Evolutionary conservation across 2,797 vertebrate genomes (phyloP).

Genomic region (Percopsis omiscomaycus): DNA sequence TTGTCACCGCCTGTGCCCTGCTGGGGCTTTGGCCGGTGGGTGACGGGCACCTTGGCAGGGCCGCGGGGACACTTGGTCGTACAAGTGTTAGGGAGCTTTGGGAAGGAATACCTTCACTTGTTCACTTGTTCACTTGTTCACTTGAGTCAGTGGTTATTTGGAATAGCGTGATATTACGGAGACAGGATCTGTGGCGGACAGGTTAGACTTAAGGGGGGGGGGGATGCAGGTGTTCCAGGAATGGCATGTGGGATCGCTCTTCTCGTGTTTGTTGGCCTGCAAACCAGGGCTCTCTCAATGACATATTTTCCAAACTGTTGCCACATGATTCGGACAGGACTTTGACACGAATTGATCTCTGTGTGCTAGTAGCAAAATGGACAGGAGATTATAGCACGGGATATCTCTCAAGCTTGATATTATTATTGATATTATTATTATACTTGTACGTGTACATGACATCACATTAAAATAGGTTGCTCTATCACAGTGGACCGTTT

Average conservation of each 20-base stretch:
- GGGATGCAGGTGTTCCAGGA: not conserved
- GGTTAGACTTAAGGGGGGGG: not conserved
- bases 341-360: not conserved
- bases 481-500: conserved; percentile 35
- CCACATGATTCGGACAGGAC: not conserved
- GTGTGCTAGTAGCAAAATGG: too few relatives aligned
- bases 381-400: too few relatives aligned
- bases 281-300: not conserved
- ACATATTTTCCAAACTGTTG: not conserved
- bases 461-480: conserved; percentile 31
- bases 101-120: conserved; percentile 24
- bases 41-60: not conserved
- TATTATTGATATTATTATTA: too few relatives aligned
- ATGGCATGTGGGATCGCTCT: not conserved
- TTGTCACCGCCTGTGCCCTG: conserved; percentile 37
- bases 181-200: not conserved
- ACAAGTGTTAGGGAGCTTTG: conserved; percentile 21
- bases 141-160: conserved; percentile 19
- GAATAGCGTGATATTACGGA: conserved; percentile 13
- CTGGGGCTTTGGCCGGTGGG: conserved; percentile 11
- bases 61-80: conserved; percentile 8
- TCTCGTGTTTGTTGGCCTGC: not conserved
- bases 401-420: not conserved
- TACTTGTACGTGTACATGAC: conserved; percentile 35
- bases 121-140: too few relatives aligned